phyloP scores from a whole-genome alignment of 2,888 invertebrate genomes.

The Lepidocyrtoides sp. region DNA sequence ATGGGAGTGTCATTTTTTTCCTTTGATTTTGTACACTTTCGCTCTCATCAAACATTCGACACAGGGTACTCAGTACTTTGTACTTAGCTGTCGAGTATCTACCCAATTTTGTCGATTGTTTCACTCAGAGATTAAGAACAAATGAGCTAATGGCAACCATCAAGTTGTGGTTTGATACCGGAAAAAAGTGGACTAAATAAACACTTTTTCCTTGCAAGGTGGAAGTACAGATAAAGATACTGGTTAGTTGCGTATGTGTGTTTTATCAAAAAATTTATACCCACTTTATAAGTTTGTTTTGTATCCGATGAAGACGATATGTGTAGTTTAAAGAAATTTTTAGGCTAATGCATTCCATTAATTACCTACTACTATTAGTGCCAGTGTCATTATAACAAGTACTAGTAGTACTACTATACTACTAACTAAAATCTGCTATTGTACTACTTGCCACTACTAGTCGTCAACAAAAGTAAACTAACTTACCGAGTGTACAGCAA shows the following conservation, averaged over 20 bases:
- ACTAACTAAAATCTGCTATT: too few relatives aligned
- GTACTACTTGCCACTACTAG: background rate
- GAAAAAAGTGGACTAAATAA: conserved; percentile 30
- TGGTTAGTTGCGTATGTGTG: background rate
- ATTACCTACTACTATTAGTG: conserved; percentile 66
- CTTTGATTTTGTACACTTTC: too few relatives aligned
- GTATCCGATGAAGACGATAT: conserved; percentile 18
- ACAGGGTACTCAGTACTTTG: background rate
- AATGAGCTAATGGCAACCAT: too few relatives aligned
- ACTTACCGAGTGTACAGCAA: background rate
- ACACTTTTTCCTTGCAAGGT: background rate
- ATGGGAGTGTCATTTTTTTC: background rate
- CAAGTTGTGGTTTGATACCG: background rate
- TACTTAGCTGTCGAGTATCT: too few relatives aligned
- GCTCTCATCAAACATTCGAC: background rate
- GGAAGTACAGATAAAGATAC: background rate
- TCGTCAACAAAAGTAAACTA: background rate
- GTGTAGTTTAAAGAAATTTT: conserved; percentile 42
- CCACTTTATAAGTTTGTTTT: background rate
- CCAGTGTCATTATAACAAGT: conserved; percentile 15
- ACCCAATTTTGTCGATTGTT: background rate
- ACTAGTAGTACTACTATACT: background rate
- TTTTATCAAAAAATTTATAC: background rate
- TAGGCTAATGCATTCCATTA: conserved; percentile 70
- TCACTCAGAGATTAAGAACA: background rate